A percentile compares a stretch with the other conserved stretches of the same genome.
Conservation (phyloP, 2,797 vertebrate genomes). For the Acrossocheilus fasciatus region DNA sequence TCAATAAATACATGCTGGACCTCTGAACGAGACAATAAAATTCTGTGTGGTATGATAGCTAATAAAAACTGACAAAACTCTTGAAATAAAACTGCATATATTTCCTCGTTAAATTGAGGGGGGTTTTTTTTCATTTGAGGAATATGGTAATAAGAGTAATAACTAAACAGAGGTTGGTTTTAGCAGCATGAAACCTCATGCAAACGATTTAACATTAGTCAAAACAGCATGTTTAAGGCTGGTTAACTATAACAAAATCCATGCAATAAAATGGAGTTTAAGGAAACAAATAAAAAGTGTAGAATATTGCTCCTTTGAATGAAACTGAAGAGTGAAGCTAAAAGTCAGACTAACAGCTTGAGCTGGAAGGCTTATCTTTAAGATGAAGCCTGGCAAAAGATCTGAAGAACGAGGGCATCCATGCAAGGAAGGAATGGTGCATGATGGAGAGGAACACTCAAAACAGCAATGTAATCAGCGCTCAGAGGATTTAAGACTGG, state of each 20-base stretch:
- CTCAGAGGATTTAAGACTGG: conserved; percentile 19
- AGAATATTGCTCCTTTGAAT: not conserved
- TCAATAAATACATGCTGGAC: not conserved
- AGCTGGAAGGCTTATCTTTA: not conserved
- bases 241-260: not conserved
- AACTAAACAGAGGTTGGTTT: no score
- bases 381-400: conserved; percentile 15
- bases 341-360: not conserved
- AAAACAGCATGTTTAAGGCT: not conserved
- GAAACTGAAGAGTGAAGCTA: not conserved
- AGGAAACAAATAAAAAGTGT: not conserved
- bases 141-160: not conserved
- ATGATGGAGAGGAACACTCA: conserved; percentile 22
- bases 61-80: not conserved
- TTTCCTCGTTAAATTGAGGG: not conserved
- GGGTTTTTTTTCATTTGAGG: not conserved
- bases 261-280: not conserved
- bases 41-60: not conserved
- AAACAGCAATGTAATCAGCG: conserved; percentile 14
- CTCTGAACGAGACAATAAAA: not conserved
- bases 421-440: not conserved
- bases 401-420: conserved; percentile 8
- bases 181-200: not conserved
- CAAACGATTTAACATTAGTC: not conserved
- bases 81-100: not conserved